These are phyloP conservation scores for Triplophysa rosa DNA, from an alignment of 2,113 vertebrate species.

Conservation along the genomic window DNA sequence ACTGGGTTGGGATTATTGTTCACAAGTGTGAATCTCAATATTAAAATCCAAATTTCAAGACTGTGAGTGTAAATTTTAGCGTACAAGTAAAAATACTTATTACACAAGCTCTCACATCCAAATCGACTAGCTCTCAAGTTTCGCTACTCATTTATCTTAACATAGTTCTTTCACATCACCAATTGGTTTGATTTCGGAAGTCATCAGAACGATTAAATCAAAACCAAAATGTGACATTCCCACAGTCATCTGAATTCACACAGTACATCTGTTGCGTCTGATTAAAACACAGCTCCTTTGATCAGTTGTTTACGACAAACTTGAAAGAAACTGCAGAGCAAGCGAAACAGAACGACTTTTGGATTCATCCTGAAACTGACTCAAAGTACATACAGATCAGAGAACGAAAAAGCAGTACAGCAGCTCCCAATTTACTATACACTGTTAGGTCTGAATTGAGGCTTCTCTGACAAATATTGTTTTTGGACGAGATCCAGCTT, in stretches of 20 bases:
- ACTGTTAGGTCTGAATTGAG: conserved; percentile 69
- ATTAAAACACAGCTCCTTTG: conserved; percentile 61
- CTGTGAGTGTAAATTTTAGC: too few relatives aligned
- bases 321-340: conserved; percentile 51
- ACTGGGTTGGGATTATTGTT: too few relatives aligned
- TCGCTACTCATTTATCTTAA: too few relatives aligned
- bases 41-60: too few relatives aligned
- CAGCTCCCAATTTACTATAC: conserved; percentile 72
- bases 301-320: conserved; percentile 61
- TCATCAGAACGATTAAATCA: conserved; percentile 2
- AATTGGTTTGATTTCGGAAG: neutral
- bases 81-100: too few relatives aligned
- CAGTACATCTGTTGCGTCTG: conserved; percentile 38
- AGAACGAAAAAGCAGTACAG: conserved; percentile 37
- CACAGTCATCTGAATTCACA: conserved; percentile 5
- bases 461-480: conserved; percentile 77
- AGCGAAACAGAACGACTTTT: conserved; percentile 49
- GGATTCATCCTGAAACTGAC: conserved; percentile 59
- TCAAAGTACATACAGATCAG: conserved; percentile 49
- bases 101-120: too few relatives aligned
- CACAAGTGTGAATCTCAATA: too few relatives aligned
- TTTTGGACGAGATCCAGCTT: conserved; percentile 70
- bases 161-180: neutral
- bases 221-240: conserved; percentile 4
- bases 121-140: too few relatives aligned